phyloP scores from a whole-genome alignment of 2,888 invertebrate species.

The Metellina segmentata region DNA sequence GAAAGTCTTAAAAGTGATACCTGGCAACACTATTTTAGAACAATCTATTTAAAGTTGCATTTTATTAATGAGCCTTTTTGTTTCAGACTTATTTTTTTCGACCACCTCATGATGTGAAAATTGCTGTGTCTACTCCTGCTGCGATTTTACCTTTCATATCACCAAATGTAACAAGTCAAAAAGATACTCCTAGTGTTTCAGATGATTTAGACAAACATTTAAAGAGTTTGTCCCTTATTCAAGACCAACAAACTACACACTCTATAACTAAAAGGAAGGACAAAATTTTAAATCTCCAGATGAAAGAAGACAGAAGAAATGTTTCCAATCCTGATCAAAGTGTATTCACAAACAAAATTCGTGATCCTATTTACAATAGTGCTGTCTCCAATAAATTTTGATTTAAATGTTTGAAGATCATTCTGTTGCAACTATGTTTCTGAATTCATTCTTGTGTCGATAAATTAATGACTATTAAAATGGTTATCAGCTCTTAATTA shows the following conservation, averaged over 20 bases:
- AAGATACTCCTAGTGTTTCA: not conserved
- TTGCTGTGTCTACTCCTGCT: not conserved
- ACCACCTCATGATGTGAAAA: constrained; percentile 4
- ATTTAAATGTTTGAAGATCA: not conserved
- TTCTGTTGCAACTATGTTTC: too few species aligned
- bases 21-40: too few species aligned
- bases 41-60: too few species aligned
- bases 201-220: not conserved
- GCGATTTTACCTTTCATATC: not conserved
- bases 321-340: not conserved
- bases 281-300: not conserved
- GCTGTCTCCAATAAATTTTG: not conserved
- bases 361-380: not conserved
- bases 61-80: not conserved
- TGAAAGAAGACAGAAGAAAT: not conserved
- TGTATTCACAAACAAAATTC: not conserved
- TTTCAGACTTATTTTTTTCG: constrained; percentile 64
- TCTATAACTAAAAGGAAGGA: not conserved
- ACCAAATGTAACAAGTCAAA: not conserved
- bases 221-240: constrained; percentile 12
- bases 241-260: not conserved
- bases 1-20: too few species aligned
- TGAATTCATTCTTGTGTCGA: too few species aligned
- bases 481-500: too few species aligned
- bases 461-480: too few species aligned